These are phyloP conservation scores for Rhinoderma darwinii DNA, from an alignment of 2,113 vertebrate species.

Conservation along the genomic window DNA sequence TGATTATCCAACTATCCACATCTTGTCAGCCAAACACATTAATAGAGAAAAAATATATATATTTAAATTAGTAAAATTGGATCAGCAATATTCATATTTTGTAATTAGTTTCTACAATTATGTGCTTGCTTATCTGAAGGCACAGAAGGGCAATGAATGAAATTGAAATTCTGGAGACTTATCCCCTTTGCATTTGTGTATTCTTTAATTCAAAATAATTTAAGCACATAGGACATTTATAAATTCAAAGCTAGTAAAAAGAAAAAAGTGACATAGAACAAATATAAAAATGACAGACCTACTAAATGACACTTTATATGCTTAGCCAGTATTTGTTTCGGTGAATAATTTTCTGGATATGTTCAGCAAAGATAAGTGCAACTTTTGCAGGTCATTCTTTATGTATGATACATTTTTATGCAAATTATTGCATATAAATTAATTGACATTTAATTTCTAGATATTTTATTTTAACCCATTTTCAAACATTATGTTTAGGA, in stretches of 20 bases:
- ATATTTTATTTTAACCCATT: neutral
- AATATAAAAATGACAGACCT: slow-evolving; percentile 6
- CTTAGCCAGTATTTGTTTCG: slow-evolving; percentile 6
- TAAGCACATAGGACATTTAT: slow-evolving; percentile 21
- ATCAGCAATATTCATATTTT: slow-evolving; percentile 35
- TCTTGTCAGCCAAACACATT: slow-evolving; percentile 10
- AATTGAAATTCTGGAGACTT: slow-evolving; percentile 28
- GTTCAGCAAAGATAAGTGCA: slow-evolving; percentile 26
- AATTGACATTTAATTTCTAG: neutral
- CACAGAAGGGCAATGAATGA: slow-evolving; percentile 26
- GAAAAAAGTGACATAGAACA: slow-evolving; percentile 13
- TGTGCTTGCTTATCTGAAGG: slow-evolving; percentile 45
- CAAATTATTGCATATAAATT: neutral
- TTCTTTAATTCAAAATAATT: slow-evolving; percentile 23
- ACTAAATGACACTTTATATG: neutral
- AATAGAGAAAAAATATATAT: neutral
- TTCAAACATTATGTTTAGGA: neutral
- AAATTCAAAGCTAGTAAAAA: slow-evolving; percentile 1
- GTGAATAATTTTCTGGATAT: neutral
- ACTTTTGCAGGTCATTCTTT: neutral
- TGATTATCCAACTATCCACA: neutral
- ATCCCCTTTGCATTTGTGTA: slow-evolving; percentile 5
- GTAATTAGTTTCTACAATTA: slow-evolving; percentile 23
- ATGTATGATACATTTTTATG: neutral
- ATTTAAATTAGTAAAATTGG: slow-evolving; percentile 34